Evolutionary conservation across 2,888 invertebrate species (phyloP), one percentile per base, ranked within the genome.

Genomic region (Pterostichus niger): DNA sequence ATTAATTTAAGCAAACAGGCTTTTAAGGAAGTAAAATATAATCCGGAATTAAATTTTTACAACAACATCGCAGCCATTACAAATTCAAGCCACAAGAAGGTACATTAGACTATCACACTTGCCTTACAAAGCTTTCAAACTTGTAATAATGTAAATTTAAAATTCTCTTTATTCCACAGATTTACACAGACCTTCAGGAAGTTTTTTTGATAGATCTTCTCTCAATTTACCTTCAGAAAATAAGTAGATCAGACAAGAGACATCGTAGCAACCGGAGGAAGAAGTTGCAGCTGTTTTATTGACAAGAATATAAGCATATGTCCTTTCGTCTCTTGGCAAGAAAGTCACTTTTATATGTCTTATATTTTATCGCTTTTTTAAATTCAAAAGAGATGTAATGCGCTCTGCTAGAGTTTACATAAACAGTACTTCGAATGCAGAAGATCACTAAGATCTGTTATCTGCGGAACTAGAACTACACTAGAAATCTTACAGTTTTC

Each of bases 71-170:
- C 49, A 52, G 54, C 11, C 52, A 77, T 77, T 77, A 77, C 35
- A 56, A 77, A 75, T 52, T 75, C 52, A 17, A 46, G 40, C 40
- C 49, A 35, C 64, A 68, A 68, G 68, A 9, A 68, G 68, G 15
- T 68, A 40, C 40, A 44, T 68, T 68, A 71, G 17, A 31, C 49
- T 75, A 75, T 49, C 33, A 52, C 49, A 75, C 49, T 75, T 52
- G 64, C 49, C 17, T 24, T 9, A 52, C 49, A 75, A 75, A 52
- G 75, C 75, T 75, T 75, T 54, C 75, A 75, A 75, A 75, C 75
- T 75, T 75, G 31, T 52, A 75, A 75, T 75, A 75, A 75, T 75
- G 75, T 13, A 75, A 75, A 75, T 75, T 75, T 75, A 49, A 75
- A 75, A 75, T 75, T 75, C 75, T 33, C 68, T 68, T 68, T 68